Evolutionary conservation across 1,140 invertebrate genomes (phyloP), one percentile per base, ranked within the genome.

Genomic region (Micrasema minimum): DNA sequence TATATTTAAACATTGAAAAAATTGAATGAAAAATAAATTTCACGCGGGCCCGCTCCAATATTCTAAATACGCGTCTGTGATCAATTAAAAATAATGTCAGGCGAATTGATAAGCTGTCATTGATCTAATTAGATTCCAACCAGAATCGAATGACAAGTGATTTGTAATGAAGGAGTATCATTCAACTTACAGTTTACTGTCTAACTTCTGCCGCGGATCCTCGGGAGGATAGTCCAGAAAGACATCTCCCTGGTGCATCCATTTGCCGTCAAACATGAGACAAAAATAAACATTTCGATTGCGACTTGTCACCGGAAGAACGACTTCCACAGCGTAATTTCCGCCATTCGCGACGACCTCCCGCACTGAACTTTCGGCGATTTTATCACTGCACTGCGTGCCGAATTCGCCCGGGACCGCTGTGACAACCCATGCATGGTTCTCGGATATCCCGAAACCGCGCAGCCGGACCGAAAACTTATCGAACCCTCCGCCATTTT

Each of bases 371-470:
- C 41, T 31, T 0, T 7, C 31, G 11, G 59, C 12, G 26, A 26
- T 10, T 10, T 3, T 41, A 14, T 64, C 41, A 11, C 46, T 18
- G 59, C 59, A 46, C 26, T 31, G 59, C 18, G 41, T 12, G 22
- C 59, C 59, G 23, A 22, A 64, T 7, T 10, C 59, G 9, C 23
- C 59, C 41, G 41, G 14, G 12, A 31, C 76, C 48, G 81, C 75
- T 69, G 81, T 83, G 76, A 84, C 78, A 77, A 77, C 79, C 80
- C 80, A 82, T 3, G 79, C 80, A 76, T 77, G 77, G 79, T 81
- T 78, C 31, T 80, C 82, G 31, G 81, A 76, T 74, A 80, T 82
- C 65, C 81, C 78, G 74, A 78, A 78, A 77, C 81, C 82, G 45
- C 73, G 72, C 69, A 82, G 77, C 46, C 78, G 77, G 73, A 83